These are phyloP conservation scores for Orthosia cruda DNA, from an alignment of 2,888 invertebrate species.

Conservation along the genomic window DNA sequence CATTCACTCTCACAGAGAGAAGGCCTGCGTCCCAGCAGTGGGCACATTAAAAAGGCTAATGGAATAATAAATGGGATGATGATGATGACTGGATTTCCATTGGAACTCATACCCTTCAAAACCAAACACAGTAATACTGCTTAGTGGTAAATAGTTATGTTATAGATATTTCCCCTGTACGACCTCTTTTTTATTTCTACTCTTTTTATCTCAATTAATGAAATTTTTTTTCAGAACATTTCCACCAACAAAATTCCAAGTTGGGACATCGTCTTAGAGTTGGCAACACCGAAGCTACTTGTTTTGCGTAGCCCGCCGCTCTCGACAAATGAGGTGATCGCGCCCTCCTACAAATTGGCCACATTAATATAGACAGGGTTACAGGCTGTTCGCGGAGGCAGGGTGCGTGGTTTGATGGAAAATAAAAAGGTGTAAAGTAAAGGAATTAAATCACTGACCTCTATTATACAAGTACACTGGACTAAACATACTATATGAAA, in stretches of 20 bases:
- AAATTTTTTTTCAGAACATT: conserved; percentile 35
- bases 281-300: conserved; percentile 66
- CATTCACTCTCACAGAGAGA: too few species aligned
- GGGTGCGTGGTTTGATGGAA: conserved; percentile 62
- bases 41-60: too few species aligned
- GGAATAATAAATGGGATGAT: too few species aligned
- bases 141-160: neutral
- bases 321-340: conserved; percentile 87
- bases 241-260: conserved; percentile 28
- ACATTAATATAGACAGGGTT: conserved; percentile 86
- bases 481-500: too few species aligned
- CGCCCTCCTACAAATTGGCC: conserved; percentile 90
- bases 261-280: conserved; percentile 54
- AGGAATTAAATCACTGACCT: too few species aligned
- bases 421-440: conserved; percentile 23
- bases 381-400: conserved; percentile 49
- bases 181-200: neutral
- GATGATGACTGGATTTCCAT: neutral
- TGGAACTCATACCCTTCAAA: neutral
- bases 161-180: neutral
- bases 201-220: neutral
- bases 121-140: neutral
- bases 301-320: conserved; percentile 66
- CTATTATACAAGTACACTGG: too few species aligned
- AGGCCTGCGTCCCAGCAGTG: too few species aligned